A percentile compares a stretch with the other conserved stretches of the same genome.
These are phyloP conservation scores for Antechinus stuartii DNA, from an alignment of 2,113 vertebrate species.

Conservation along the genomic window DNA sequence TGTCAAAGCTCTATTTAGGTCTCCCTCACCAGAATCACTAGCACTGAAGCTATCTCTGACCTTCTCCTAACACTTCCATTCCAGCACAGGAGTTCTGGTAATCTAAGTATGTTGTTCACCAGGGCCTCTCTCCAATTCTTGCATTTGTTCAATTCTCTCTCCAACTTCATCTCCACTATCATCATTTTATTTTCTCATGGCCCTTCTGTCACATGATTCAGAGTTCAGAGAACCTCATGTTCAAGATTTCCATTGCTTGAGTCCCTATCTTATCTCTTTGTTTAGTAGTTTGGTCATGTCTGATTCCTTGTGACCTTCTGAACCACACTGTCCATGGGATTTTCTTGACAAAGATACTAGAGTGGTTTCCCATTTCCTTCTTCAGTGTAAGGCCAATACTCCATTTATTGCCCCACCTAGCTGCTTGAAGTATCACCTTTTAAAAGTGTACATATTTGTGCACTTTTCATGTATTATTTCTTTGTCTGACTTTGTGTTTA, in stretches of 20 bases:
- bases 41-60: not conserved
- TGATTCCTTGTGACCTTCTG: too few relatives aligned
- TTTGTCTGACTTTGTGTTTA: not conserved
- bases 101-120: not conserved
- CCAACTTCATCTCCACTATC: not conserved
- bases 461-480: not conserved
- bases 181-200: not conserved
- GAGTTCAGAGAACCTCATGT: too few relatives aligned
- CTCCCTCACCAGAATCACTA: not conserved
- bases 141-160: not conserved
- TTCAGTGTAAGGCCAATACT: too few relatives aligned
- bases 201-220: not conserved
- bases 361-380: too few relatives aligned
- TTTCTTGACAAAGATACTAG: too few relatives aligned
- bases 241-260: too few relatives aligned
- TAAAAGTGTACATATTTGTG: not conserved
- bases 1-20: not conserved
- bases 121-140: too few relatives aligned
- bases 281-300: too few relatives aligned
- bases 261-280: too few relatives aligned
- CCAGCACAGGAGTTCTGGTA: too few relatives aligned
- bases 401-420: too few relatives aligned
- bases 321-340: too few relatives aligned
- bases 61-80: not conserved
- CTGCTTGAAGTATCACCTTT: not conserved